These are phyloP conservation scores for Drosophila niveifrons DNA, from an alignment of 2,888 invertebrate species.

Conservation along the genomic window DNA sequence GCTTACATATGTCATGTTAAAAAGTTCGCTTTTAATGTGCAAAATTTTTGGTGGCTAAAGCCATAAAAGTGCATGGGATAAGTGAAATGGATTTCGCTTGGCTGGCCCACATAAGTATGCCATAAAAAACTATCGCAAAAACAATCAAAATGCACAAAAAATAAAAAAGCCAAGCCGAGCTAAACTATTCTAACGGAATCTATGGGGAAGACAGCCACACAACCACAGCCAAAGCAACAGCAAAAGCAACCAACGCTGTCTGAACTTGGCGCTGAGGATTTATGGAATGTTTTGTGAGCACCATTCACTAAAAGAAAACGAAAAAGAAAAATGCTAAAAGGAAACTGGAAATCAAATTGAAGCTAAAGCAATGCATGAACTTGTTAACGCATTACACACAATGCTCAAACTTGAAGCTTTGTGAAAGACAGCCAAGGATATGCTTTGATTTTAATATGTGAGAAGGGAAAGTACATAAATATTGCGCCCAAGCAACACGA, in stretches of 20 bases:
- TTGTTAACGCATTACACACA: conserved; percentile 20
- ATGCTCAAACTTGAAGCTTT: background rate
- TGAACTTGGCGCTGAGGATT: conserved; percentile 69
- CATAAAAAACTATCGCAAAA: conserved; percentile 66
- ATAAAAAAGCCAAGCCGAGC: background rate
- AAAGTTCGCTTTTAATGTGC: conserved; percentile 77
- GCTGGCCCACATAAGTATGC: conserved; percentile 73
- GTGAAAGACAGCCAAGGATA: background rate
- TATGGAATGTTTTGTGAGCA: conserved; percentile 64
- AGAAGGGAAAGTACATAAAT: background rate
- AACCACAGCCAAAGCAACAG: background rate
- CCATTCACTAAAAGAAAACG: conserved; percentile 28
- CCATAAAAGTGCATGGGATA: conserved; percentile 78
- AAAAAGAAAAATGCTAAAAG: background rate
- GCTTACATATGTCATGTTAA: conserved; percentile 77
- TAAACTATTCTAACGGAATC: conserved; percentile 28
- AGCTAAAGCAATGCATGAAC: conserved; percentile 13
- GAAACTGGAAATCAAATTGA: conserved; percentile 31
- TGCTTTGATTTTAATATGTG: background rate
- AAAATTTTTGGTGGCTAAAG: conserved; percentile 77
- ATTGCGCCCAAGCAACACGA: background rate
- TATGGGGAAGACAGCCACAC: conserved; percentile 26
- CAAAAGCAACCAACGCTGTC: conserved; percentile 13
- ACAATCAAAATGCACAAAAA: conserved; percentile 26
- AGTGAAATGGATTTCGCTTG: conserved; percentile 75